Base-by-base conservation (phyloP, 2,113 vertebrate species). In the Sturnus vulgaris region DNA sequence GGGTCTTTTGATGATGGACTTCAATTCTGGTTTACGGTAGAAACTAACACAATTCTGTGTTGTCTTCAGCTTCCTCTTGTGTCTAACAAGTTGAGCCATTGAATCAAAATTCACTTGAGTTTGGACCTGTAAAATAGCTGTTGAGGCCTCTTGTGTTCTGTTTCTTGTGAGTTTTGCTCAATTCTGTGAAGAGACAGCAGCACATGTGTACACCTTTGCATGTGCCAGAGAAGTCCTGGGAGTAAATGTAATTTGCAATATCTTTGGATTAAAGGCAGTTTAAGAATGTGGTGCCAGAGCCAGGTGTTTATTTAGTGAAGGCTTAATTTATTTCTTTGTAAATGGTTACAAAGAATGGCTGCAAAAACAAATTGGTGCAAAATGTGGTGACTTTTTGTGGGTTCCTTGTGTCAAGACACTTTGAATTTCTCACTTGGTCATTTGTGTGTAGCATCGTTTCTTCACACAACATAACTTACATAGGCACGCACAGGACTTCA, bases 201-300 rank as follows among this genome's bases (percentile, higher is more conserved):
- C 7, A 11, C 2, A 2, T 1, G 0, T 53, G 23, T 18, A n/a
- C 7, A 18, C 10, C 11, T 5, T 0, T 40, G 49, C 44, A 22
- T 9, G 42, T 82, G 49, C 40, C n/a, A 52, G 57, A 60, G 35
- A 40, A 24, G 22, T 56, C 27, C 78, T 22, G 77, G 50, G 60
- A 65, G 47, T 31, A 22, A 10, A 5, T 15, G 12, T 28, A n/a
- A 44, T 81, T 37, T 61, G 47, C 15, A 69, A 4, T 3, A 5
- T 53, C 17, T 66, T 63, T 81, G 61, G 28, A 77, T 83, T 53
- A 47, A 86, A 46, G 59, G 37, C 59, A 31, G 5, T 89, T 50
- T 15, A 42, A 52, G 21, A 76, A 64, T 77, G 23, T 65, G 47
- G 39, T 82, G 28, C 27, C 33, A 63, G 60, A 84, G 28, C 31